Conservation (phyloP, 2,797 vertebrate genomes). For the Sebastes iracundus region DNA sequence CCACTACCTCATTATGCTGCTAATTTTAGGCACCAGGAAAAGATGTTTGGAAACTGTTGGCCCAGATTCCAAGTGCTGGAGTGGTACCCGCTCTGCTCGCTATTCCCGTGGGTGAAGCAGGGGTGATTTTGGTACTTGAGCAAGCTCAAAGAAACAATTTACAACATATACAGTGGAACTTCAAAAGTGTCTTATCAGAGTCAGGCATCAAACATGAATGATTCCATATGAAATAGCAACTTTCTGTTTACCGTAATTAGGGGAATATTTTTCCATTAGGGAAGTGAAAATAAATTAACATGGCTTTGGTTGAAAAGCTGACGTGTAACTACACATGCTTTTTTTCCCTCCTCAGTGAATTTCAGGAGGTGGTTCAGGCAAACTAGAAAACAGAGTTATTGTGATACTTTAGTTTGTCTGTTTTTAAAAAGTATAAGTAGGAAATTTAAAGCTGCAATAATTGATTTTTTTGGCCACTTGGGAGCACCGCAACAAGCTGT, state of each 20-base stretch:
- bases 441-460: background rate
- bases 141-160: conserved; percentile 87
- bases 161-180: conserved; percentile 85
- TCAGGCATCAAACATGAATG: conserved; percentile 86
- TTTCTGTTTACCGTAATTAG: conserved; percentile 88
- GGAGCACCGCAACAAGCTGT: background rate
- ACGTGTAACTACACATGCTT: conserved; percentile 54
- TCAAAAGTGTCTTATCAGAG: conserved; percentile 88
- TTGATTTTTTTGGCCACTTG: background rate
- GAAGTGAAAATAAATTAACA: conserved; percentile 87
- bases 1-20: conserved; percentile 84
- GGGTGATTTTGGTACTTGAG: conserved; percentile 86
- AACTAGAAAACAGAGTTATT: conserved; percentile 4
- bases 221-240: conserved; percentile 90
- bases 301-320: conserved; percentile 73
- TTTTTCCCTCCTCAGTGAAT: conserved; percentile 8
- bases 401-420: background rate
- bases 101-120: conserved; percentile 80
- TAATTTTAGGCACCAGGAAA: conserved; percentile 88
- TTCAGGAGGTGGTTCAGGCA: conserved; percentile 17
- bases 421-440: background rate
- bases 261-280: conserved; percentile 87
- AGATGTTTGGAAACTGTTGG: conserved; percentile 84
- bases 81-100: conserved; percentile 74
- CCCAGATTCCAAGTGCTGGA: conserved; percentile 77